Conservation (phyloP, 2,888 invertebrate species). For the Isotomurus palustris region DNA sequence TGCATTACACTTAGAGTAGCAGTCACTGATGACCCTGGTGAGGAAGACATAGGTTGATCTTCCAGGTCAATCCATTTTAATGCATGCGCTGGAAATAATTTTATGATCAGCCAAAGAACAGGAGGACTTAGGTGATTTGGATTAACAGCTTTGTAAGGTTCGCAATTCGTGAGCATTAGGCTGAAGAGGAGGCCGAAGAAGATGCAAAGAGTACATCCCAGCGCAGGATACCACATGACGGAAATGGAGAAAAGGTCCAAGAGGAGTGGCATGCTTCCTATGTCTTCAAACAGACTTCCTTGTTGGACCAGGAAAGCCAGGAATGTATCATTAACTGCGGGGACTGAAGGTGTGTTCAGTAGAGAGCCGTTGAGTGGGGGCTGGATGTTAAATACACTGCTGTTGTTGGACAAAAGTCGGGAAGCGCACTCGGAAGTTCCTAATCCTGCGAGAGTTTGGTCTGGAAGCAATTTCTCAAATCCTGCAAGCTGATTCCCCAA, state of each 20-base stretch:
- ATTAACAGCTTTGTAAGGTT: constrained; percentile 19
- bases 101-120: constrained; percentile 20
- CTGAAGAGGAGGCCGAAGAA: constrained; percentile 31
- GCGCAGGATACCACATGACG: constrained; percentile 36
- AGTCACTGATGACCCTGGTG: constrained; percentile 12
- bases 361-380: too few species aligned
- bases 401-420: background rate
- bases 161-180: constrained; percentile 15
- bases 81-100: constrained; percentile 27
- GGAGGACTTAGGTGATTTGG: constrained; percentile 36
- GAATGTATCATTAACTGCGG: too few species aligned
- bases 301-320: too few species aligned
- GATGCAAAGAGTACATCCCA: constrained; percentile 19
- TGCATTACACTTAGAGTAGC: constrained; percentile 20
- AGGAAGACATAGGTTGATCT: constrained; percentile 22
- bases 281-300: background rate
- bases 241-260: constrained; percentile 21
- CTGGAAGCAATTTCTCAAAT: constrained; percentile 8
- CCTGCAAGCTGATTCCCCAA: constrained; percentile 12
- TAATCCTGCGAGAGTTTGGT: constrained; percentile 24
- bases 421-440: constrained; percentile 20
- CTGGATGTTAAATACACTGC: too few species aligned
- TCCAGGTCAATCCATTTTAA: constrained; percentile 30
- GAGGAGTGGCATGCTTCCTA: background rate
- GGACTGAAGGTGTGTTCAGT: too few species aligned